A percentile compares a stretch with the other conserved stretches of the same genome.
phyloP scores from a whole-genome alignment of 1,140 invertebrate species.

The Leucophenga varia region DNA sequence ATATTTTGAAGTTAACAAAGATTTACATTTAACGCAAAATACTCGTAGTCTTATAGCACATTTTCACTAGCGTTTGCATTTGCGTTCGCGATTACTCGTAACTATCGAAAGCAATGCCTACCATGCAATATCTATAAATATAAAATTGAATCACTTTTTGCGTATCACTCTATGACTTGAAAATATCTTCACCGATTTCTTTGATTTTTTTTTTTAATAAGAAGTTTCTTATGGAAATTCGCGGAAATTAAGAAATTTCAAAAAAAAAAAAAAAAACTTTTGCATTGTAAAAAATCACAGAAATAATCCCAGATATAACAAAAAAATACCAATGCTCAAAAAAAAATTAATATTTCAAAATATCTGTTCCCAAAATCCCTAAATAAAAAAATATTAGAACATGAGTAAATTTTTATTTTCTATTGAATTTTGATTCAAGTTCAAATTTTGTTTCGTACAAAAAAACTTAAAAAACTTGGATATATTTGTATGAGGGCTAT shows the following conservation, averaged over 20 bases:
- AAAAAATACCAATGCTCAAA: conserved; percentile 1
- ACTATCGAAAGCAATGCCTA: no score
- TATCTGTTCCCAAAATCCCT: neutral
- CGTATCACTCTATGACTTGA: conserved; percentile 3
- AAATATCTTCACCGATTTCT: conserved; percentile 5
- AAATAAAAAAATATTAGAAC: neutral
- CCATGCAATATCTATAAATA: no score
- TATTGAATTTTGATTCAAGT: conserved; percentile 15
- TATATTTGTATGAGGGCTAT: no score
- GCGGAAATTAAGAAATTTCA: neutral
- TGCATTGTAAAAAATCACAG: neutral
- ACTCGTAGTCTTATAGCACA: no score
- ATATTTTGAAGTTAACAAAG: no score
- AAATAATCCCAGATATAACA: conserved; percentile 3
- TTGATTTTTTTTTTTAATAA: no score
- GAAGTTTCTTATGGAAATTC: conserved; percentile 1
- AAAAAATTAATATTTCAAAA: neutral
- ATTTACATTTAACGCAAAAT: no score
- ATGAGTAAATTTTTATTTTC: neutral
- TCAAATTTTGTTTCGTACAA: no score
- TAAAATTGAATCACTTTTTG: no score
- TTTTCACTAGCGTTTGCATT: no score
- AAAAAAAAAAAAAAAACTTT: neutral
- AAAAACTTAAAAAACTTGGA: no score
- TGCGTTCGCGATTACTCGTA: conserved; percentile 11